Percentiles rank a stretch among this genome's conserved stretches.
Evolutionary conservation across 2,888 invertebrate species (phyloP).

Genomic region (Stomorhina lunata): DNA sequence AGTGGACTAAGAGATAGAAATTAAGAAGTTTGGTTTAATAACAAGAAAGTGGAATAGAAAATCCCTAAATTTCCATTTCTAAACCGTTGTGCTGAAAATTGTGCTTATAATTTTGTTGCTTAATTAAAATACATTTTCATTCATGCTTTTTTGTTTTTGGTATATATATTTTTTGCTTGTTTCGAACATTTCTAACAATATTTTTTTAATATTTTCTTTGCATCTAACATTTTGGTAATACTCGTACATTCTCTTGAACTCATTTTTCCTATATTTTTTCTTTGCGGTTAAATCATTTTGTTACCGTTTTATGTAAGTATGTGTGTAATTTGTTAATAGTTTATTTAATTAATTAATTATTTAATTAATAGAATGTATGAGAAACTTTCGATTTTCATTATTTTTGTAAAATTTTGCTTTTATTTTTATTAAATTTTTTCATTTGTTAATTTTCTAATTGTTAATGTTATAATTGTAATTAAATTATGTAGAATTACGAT

Average conservation of each 20-base stretch:
- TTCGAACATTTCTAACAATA: conserved; percentile 2
- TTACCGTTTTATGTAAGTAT: conserved; percentile 2
- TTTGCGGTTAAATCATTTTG: not conserved
- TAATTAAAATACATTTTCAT: conserved; percentile 26
- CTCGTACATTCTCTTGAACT: not conserved
- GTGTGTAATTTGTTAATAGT: conserved; percentile 31
- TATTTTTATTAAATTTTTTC: conserved; percentile 43
- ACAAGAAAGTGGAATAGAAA: no score
- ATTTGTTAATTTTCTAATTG: conserved; percentile 61
- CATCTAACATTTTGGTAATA: not conserved
- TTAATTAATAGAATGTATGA: conserved; percentile 39
- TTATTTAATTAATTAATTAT: conserved; percentile 42
- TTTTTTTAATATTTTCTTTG: no score
- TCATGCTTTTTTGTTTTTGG: not conserved
- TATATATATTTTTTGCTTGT: not conserved
- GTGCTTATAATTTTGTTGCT: conserved; percentile 37
- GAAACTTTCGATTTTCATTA: conserved; percentile 49
- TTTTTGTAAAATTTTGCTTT: conserved; percentile 26
- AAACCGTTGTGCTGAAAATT: conserved; percentile 34
- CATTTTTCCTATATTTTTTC: not conserved
- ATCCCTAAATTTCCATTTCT: not conserved
- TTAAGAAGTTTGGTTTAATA: no score
- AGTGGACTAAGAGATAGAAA: no score
- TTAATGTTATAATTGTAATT: conserved; percentile 65
- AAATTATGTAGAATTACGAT: conserved; percentile 77